Evolutionary conservation across 2,888 invertebrate species (phyloP), one percentile per base, ranked within the genome.

Genomic region (Trachelus tabidus): DNA sequence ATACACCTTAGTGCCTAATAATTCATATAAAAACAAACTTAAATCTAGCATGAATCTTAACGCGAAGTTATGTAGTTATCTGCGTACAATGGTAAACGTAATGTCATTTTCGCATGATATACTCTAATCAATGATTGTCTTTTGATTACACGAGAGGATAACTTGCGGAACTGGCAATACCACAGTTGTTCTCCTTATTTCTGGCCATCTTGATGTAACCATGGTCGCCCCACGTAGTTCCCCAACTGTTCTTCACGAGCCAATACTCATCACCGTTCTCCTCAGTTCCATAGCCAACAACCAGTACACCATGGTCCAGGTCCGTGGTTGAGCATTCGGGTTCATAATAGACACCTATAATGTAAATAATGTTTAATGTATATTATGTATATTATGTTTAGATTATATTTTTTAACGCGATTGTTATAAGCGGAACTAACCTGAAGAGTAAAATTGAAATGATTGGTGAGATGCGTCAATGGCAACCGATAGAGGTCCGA

Each of bases 121-220:
- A 56, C 2, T 23, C 9, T 56, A 56, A 56, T 6, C 23, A 56
- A 56, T 56, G 1, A 23, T 23, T 56, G 4, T 56, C 23, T 56
- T 56, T 71, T 71, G 11, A 80, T 85, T 94, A 97, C 85, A 97
- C 97, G 78, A 97, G 93, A 35, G 98, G 98, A 92, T 96, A 98
- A 89, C 96, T 97, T 82, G 98, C 96, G 82, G 93, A 91, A 73
- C 95, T 93, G 77, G 98, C 98, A 91, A 98, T 95, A 87, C 98
- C 98, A 91, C 98, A 98, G 90, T 96, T 94, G 92, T 98, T 98
- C 56, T 95, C 87, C 86, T 93, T 93, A 92, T 98, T 97, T 86
- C 98, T 94, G 37, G 96, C 94, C 95, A 98, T 97, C 92, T 95
- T 96, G 87, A 98, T 96, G 93, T 96, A 98, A 69, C 98, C 98